Conservation (phyloP, 1,140 invertebrate genomes). For the Drosophila setifemur region DNA sequence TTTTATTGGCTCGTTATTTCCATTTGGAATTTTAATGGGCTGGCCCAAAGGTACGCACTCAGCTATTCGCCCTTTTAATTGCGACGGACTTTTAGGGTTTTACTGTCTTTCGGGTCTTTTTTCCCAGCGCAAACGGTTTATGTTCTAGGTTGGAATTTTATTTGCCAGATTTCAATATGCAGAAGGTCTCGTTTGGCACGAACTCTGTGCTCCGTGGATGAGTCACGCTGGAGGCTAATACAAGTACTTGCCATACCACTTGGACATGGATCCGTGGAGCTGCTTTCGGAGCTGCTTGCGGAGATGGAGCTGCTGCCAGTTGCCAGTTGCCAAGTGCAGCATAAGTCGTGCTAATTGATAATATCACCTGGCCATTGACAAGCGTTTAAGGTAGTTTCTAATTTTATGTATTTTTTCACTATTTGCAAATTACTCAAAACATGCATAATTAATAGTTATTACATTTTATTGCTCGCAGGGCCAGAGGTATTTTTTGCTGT, state of each 20-base stretch:
- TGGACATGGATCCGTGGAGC: conserved; percentile 49
- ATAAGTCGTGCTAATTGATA: conserved; percentile 79
- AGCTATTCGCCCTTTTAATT: conserved; percentile 71
- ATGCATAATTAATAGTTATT: conserved; percentile 79
- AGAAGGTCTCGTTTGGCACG: conserved; percentile 78
- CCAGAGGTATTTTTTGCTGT: neutral
- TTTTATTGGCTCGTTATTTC: conserved; percentile 79
- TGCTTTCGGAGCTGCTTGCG: conserved; percentile 13
- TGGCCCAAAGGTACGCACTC: conserved; percentile 42
- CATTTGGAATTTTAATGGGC: conserved; percentile 50
- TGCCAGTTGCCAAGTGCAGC: conserved; percentile 63
- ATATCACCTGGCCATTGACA: conserved; percentile 68
- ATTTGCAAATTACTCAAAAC: conserved; percentile 65
- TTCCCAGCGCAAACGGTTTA: conserved; percentile 1
- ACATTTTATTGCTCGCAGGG: conserved; percentile 30
- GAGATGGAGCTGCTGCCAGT: neutral
- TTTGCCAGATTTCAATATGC: conserved; percentile 51
- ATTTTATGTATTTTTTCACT: conserved; percentile 31
- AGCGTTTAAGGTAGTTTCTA: conserved; percentile 40
- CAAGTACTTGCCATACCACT: conserved; percentile 47
- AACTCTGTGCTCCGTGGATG: conserved; percentile 59
- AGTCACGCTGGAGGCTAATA: conserved; percentile 64
- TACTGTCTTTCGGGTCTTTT: conserved; percentile 28
- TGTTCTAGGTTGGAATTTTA: conserved; percentile 18
- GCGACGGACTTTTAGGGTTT: conserved; percentile 47